Conservation (phyloP, 1,140 invertebrate genomes). For the Phymorhynchus buccinoides region DNA sequence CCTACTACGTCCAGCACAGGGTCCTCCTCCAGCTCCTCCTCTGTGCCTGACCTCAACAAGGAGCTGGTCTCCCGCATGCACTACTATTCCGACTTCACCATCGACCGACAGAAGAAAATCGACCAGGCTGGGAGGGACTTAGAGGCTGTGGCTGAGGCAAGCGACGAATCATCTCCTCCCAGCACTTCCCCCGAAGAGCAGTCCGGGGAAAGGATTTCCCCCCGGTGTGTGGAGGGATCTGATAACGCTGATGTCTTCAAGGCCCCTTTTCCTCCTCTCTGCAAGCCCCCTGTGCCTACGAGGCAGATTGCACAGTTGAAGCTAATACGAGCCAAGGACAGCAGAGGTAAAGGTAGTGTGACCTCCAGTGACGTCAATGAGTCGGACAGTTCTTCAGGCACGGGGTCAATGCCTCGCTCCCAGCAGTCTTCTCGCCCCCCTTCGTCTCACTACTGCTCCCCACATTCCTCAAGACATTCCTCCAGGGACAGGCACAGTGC, state of each 20-base stretch:
- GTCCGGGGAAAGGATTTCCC: not conserved
- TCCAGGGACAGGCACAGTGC: not conserved
- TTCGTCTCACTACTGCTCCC: not conserved
- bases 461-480: not conserved
- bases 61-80: slow-evolving; percentile 62
- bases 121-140: slow-evolving; percentile 34
- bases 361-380: not conserved
- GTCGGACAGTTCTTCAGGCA: slow-evolving; percentile 39
- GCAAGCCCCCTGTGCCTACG: not conserved
- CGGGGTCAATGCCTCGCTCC: slow-evolving; percentile 23
- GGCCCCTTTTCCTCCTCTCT: not conserved
- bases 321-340: not conserved
- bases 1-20: slow-evolving; percentile 40
- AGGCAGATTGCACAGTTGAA: not conserved
- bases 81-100: slow-evolving; percentile 65
- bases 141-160: not conserved
- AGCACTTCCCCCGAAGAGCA: not conserved
- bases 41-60: slow-evolving; percentile 59
- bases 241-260: not conserved
- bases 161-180: slow-evolving; percentile 22
- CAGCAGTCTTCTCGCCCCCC: not conserved
- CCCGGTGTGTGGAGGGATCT: slow-evolving; percentile 29
- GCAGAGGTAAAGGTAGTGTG: not conserved
- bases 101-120: slow-evolving; percentile 63
- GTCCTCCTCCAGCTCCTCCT: slow-evolving; percentile 51